Evolutionary conservation across 1,140 invertebrate species (phyloP).

Genomic region (Araneus ventricosus): DNA sequence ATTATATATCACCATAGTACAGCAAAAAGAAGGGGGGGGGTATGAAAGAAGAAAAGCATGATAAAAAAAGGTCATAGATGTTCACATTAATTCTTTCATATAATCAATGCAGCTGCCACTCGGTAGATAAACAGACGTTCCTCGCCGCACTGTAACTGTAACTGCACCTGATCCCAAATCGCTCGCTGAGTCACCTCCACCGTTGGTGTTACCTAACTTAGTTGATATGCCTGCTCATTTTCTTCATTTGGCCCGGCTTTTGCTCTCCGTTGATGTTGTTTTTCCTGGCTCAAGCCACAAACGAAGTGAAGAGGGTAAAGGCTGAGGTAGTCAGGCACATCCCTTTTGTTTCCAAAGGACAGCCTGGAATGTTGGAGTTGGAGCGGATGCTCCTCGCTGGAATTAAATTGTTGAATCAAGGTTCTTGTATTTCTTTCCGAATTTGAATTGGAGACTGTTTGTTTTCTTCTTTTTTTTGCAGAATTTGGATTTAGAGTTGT

Average conservation of each 20-base stretch:
- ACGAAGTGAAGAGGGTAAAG: background rate
- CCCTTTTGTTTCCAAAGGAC: no score
- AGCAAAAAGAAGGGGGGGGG: background rate
- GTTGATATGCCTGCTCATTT: conserved; percentile 9
- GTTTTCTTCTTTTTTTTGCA: no score
- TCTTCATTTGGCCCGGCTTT: conserved; percentile 3
- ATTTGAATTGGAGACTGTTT: no score
- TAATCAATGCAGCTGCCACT: conserved; percentile 24
- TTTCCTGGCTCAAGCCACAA: background rate
- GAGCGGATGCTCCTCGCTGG: no score
- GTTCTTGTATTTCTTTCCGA: background rate
- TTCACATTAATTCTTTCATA: conserved; percentile 27
- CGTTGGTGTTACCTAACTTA: background rate
- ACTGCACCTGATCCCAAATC: conserved; percentile 2
- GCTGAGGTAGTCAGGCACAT: background rate
- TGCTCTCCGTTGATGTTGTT: background rate
- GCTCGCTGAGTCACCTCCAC: background rate
- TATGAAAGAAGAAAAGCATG: background rate
- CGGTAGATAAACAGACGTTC: conserved; percentile 15
- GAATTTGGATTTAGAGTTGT: no score
- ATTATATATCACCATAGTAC: background rate
- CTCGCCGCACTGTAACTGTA: background rate
- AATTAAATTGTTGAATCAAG: no score
- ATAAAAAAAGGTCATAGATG: conserved; percentile 3
- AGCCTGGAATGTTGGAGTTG: no score